phyloP scores from a whole-genome alignment of 2,888 invertebrate species.

The Habrosyne pyritoides region DNA sequence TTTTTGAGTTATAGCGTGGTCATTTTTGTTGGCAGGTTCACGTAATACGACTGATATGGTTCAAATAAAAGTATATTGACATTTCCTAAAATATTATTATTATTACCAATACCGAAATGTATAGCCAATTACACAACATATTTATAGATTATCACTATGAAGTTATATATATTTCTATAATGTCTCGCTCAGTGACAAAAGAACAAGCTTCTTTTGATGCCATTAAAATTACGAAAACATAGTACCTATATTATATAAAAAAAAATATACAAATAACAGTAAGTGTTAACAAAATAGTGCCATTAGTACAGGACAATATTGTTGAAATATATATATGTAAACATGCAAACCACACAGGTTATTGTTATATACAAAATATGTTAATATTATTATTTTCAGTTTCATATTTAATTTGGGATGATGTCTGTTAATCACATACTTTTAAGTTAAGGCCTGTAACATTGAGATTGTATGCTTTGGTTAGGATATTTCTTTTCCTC shows the following conservation, averaged over 20 bases:
- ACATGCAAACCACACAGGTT: neutral
- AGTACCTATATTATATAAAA: neutral
- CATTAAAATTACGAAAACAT: neutral
- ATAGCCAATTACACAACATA: neutral
- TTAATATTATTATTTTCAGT: neutral
- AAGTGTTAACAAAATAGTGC: neutral
- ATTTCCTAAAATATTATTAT: too few relatives aligned
- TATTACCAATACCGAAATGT: neutral
- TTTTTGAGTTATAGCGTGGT: too few relatives aligned
- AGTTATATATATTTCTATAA: too few relatives aligned
- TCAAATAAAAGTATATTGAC: too few relatives aligned
- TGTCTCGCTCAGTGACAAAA: neutral
- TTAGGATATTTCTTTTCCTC: neutral
- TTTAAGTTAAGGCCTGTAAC: neutral
- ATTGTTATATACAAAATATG: neutral
- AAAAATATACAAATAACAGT: neutral
- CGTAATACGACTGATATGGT: too few relatives aligned
- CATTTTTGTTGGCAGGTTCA: too few relatives aligned
- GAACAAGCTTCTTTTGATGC: neutral
- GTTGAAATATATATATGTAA: neutral
- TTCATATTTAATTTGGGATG: neutral
- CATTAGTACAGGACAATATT: constrained; percentile 1
- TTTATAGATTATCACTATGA: too few relatives aligned
- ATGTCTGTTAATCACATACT: neutral
- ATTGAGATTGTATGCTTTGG: neutral